Evolutionary conservation across 2,888 invertebrate species (phyloP).

Genomic region (Anorthoa munda): DNA sequence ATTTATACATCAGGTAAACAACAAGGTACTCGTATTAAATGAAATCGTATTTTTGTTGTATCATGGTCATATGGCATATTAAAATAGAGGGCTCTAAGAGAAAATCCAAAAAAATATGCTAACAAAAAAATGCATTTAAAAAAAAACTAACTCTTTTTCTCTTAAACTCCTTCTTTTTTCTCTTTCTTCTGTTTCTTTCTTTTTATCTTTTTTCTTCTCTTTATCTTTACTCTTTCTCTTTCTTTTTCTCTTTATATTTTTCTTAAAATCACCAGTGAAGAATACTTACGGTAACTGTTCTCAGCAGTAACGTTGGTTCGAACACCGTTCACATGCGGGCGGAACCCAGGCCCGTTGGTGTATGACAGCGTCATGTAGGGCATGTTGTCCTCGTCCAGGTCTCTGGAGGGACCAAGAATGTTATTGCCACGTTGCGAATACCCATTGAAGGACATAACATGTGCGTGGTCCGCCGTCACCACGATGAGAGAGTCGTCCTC

Average conservation of each 20-base stretch:
- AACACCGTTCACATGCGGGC: conserved; percentile 34
- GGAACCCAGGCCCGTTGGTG: conserved; percentile 88
- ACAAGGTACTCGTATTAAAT: too few species aligned
- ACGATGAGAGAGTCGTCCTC: conserved; percentile 93
- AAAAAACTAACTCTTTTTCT: too few species aligned
- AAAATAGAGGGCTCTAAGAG: too few species aligned
- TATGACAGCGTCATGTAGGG: conserved; percentile 91
- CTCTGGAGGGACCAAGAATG: conserved; percentile 68
- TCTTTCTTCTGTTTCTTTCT: too few species aligned
- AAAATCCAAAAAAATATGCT: too few species aligned
- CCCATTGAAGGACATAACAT: conserved; percentile 93
- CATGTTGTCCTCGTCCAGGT: conserved; percentile 20
- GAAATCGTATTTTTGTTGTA: too few species aligned
- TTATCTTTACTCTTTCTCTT: too few species aligned
- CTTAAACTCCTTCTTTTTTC: too few species aligned
- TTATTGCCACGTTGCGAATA: conserved; percentile 90
- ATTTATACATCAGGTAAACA: neutral
- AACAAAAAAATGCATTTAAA: too few species aligned
- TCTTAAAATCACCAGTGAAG: neutral
- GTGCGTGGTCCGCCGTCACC: conserved; percentile 94
- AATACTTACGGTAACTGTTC: conserved; percentile 38
- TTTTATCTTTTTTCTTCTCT: too few species aligned
- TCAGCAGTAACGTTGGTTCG: conserved; percentile 55
- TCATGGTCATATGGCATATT: too few species aligned
- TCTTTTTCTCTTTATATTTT: too few species aligned